Conservation (phyloP, 2,888 invertebrate genomes). For the Leucophenga maculata region DNA sequence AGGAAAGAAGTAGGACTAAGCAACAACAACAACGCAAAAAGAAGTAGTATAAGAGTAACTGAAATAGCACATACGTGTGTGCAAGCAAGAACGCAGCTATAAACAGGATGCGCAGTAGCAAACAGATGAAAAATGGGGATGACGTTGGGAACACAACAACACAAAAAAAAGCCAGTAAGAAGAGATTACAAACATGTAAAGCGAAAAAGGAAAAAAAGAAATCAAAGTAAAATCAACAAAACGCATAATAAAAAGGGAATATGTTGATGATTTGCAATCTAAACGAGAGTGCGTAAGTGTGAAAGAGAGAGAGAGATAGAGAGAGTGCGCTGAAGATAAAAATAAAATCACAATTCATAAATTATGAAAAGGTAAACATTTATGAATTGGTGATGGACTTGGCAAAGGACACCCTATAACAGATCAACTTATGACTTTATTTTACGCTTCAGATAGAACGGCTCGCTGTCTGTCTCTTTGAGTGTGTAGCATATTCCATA, state of each 20-base stretch:
- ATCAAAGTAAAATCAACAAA: constrained; percentile 12
- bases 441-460: too few relatives aligned
- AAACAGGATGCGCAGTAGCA: constrained; percentile 9
- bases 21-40: constrained; percentile 56
- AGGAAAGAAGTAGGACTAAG: neutral
- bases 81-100: constrained; percentile 24
- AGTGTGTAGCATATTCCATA: too few relatives aligned
- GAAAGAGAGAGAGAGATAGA: neutral
- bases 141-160: neutral
- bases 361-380: too few relatives aligned
- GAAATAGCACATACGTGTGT: constrained; percentile 11
- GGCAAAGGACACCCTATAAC: too few relatives aligned
- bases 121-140: neutral
- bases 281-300: neutral
- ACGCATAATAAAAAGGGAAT: neutral
- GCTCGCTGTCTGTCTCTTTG: too few relatives aligned
- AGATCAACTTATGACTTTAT: too few relatives aligned
- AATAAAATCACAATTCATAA: neutral
- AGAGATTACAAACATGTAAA: too few relatives aligned
- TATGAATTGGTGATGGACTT: too few relatives aligned
- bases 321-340: neutral
- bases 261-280: too few relatives aligned
- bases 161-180: neutral
- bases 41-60: constrained; percentile 10
- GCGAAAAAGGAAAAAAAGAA: neutral